phyloP scores from a whole-genome alignment of 1,140 invertebrate species.

The Amyelois transitella region DNA sequence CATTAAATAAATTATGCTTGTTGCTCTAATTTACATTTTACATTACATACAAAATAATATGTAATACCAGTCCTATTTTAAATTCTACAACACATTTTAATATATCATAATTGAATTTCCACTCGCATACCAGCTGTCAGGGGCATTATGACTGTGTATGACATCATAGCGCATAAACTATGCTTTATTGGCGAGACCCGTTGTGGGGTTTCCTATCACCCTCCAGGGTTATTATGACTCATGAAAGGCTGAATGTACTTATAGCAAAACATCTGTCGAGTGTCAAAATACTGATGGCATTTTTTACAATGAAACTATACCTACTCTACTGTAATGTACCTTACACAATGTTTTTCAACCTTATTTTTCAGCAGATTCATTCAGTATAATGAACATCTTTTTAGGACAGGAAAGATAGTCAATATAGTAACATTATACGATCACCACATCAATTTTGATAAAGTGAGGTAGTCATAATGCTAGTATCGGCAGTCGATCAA shows the following conservation, averaged over 20 bases:
- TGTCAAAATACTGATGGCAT: too few relatives aligned
- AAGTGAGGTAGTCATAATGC: not conserved
- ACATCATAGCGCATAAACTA: conserved; percentile 3
- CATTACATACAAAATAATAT: too few relatives aligned
- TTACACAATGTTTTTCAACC: too few relatives aligned
- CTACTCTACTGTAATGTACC: too few relatives aligned
- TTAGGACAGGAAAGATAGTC: not conserved
- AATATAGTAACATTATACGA: too few relatives aligned
- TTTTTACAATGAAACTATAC: too few relatives aligned
- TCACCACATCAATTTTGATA: too few relatives aligned
- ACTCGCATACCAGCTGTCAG: conserved; percentile 1
- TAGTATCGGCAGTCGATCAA: not conserved
- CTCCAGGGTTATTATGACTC: conserved; percentile 1
- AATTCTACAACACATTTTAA: not conserved
- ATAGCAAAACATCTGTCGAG: not conserved
- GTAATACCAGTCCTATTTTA: not conserved
- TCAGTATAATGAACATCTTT: too few relatives aligned
- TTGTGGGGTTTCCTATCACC: not conserved
- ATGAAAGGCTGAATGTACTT: not conserved
- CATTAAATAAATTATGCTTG: too few relatives aligned
- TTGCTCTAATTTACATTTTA: too few relatives aligned
- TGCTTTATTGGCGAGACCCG: not conserved
- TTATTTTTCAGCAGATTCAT: too few relatives aligned
- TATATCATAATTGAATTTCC: not conserved
- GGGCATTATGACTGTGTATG: conserved; percentile 2